phyloP scores from a whole-genome alignment of 2,888 invertebrate genomes.

The Drosophila seclusa region DNA sequence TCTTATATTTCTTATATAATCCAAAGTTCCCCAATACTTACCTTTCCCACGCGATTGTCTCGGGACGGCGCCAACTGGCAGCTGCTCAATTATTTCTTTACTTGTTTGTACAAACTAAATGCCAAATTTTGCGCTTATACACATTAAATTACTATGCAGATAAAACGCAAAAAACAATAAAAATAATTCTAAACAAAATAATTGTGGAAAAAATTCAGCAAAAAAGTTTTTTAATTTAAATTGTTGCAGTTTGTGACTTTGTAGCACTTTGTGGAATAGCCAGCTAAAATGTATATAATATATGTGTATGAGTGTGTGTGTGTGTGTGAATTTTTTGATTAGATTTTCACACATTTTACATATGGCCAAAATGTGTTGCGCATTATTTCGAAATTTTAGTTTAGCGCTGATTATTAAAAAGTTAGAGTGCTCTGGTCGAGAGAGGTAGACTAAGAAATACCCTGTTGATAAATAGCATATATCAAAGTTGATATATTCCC shows the following conservation, averaged over 20 bases:
- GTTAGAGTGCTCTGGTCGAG: neutral
- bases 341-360: conserved; percentile 61
- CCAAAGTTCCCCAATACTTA: conserved; percentile 47
- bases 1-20: neutral
- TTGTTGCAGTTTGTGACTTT: conserved; percentile 32
- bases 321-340: conserved; percentile 41
- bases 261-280: conserved; percentile 22
- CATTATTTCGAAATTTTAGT: conserved; percentile 38
- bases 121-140: conserved; percentile 34
- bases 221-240: conserved; percentile 44
- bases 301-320: neutral
- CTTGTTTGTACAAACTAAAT: conserved; percentile 24
- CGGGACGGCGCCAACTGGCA: conserved; percentile 55
- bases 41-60: conserved; percentile 60
- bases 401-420: conserved; percentile 52
- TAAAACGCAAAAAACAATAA: conserved; percentile 6
- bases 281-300: neutral
- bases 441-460: neutral
- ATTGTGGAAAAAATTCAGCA: neutral
- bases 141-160: conserved; percentile 51
- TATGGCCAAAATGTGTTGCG: conserved; percentile 18
- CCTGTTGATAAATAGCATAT: neutral
- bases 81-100: conserved; percentile 48
- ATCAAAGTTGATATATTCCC: neutral
- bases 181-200: neutral